These are phyloP conservation scores for Bombus fervidus DNA, from an alignment of 1,140 invertebrate species.

Conservation along the genomic window DNA sequence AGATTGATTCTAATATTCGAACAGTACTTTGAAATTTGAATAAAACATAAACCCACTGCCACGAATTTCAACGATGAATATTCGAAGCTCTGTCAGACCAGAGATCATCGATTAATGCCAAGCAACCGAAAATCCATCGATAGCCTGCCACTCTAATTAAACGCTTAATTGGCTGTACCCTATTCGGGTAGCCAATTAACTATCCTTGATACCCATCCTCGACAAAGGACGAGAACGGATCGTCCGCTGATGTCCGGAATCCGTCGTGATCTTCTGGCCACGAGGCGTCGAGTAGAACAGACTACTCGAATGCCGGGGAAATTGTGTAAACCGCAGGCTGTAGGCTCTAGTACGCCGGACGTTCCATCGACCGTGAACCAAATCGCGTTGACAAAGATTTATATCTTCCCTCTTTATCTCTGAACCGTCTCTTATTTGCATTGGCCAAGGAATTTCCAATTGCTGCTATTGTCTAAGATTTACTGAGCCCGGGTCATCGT, in stretches of 20 bases:
- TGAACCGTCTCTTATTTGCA: background rate
- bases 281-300: constrained; percentile 16
- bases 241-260: constrained; percentile 26
- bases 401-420: background rate
- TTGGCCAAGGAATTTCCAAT: constrained; percentile 9
- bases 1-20: background rate
- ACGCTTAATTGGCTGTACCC: constrained; percentile 41
- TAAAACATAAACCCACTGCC: too few relatives aligned
- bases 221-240: constrained; percentile 31
- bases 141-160: constrained; percentile 46
- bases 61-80: constrained; percentile 10
- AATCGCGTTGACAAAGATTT: constrained; percentile 38
- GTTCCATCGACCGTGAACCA: constrained; percentile 14
- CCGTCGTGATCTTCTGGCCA: constrained; percentile 46
- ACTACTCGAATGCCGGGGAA: constrained; percentile 40
- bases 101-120: constrained; percentile 39
- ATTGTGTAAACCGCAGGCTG: constrained; percentile 37
- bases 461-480: background rate
- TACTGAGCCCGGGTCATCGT: background rate
- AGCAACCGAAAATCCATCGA: constrained; percentile 50
- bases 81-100: background rate
- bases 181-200: constrained; percentile 44
- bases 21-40: too few relatives aligned
- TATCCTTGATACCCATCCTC: constrained; percentile 39
- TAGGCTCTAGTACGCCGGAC: background rate